Conservation (phyloP, 2,113 vertebrate genomes). For the Halichoerus grypus region DNA sequence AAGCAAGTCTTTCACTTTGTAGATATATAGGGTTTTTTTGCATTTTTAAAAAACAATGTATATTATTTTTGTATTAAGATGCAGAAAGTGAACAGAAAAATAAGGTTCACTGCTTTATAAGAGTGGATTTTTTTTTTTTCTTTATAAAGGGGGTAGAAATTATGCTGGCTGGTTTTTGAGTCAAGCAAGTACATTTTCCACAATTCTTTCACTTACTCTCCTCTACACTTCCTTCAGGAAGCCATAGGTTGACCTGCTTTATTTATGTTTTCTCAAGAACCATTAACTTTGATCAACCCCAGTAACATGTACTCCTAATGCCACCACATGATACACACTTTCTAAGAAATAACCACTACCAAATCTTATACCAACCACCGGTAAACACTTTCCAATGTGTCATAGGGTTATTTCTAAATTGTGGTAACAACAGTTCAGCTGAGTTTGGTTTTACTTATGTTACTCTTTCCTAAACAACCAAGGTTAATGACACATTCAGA, state of each 20-base stretch:
- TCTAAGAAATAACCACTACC: slow-evolving; percentile 70
- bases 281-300: not conserved
- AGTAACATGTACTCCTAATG: not conserved
- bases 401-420: slow-evolving; percentile 35
- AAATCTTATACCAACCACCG: slow-evolving; percentile 34
- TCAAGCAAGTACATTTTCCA: not conserved
- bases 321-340: slow-evolving; percentile 22
- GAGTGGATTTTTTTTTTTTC: not conserved
- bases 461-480: slow-evolving; percentile 34
- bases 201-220: not conserved
- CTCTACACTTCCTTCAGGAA: not conserved
- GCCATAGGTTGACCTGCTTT: not conserved
- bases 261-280: not conserved
- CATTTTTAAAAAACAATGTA: not conserved
- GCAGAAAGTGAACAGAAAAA: slow-evolving; percentile 35
- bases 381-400: slow-evolving; percentile 31
- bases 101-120: not conserved
- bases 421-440: slow-evolving; percentile 17
- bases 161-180: not conserved
- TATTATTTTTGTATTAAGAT: slow-evolving; percentile 51
- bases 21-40: not conserved
- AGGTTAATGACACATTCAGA: slow-evolving; percentile 42
- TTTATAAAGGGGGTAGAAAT: slow-evolving; percentile 27
- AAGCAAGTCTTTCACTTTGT: not conserved
- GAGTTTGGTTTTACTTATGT: slow-evolving; percentile 55